Evolutionary conservation across 1,140 invertebrate species (phyloP), one percentile per base, ranked within the genome.

Genomic region (Wasmannia auropunctata): DNA sequence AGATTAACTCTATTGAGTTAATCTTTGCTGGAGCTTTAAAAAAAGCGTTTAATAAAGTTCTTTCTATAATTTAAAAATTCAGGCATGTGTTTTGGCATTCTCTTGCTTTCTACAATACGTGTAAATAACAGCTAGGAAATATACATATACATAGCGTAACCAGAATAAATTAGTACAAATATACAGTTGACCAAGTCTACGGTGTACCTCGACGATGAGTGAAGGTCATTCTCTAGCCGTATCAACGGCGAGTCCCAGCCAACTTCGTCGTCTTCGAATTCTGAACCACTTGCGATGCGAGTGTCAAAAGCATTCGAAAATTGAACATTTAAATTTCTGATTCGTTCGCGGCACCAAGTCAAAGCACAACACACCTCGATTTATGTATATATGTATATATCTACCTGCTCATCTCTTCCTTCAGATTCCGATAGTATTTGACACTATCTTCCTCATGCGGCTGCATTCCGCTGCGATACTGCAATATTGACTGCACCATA

Each of bases 381-480:
- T 76, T 56, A 43, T 25, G 14, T n/a, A 16, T 58, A 40, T n/a
- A 31, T 40, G 40, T 89, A 16, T 88, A 91, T 89, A 94, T 91
- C 93, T 94, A 96, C 95, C 95, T 96, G 93, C 94, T 95, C 94
- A 96, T 95, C 91, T 96, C 95, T 70, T 96, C 94, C 88, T 96
- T 95, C 37, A 96, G 84, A 65, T 95, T 93, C 43, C 94, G 93
- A 81, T 96, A 96, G 85, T 95, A 95, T 63, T 95, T 95, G 67
- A 94, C 92, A 8, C 92, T 95, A n/a, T 94, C 94, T 31, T 95
- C 93, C 7, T 93, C 93, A 88, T 95, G 93, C 40, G 93, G 88
- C 86, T 94, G 93, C 86, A 91, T 93, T 65, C 93, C 93, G 86
- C 87, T 93, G 34, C 93, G 94, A 80, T 93, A 93, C 25, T 93